phyloP scores from a whole-genome alignment of 2,888 invertebrate genomes.

The Escarpia spicata region DNA sequence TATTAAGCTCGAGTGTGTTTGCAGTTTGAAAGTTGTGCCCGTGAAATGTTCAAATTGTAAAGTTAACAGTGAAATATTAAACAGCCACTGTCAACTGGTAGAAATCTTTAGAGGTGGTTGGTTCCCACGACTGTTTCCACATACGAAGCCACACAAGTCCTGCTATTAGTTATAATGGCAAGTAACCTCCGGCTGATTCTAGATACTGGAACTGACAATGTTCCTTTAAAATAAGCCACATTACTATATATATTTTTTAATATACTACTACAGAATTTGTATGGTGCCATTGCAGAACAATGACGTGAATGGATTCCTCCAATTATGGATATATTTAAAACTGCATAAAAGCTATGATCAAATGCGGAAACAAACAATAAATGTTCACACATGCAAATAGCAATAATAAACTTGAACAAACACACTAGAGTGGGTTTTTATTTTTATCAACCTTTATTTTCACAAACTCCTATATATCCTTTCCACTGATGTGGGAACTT shows the following conservation, averaged over 20 bases:
- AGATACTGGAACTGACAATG: neutral
- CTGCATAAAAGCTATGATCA: neutral
- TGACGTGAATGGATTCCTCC: neutral
- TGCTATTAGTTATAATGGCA: too few species aligned
- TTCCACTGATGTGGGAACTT: neutral
- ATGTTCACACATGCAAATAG: neutral
- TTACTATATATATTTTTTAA: neutral
- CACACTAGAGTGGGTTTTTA: neutral
- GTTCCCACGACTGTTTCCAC: too few species aligned
- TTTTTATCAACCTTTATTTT: conserved; percentile 10
- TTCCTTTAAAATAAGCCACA: neutral
- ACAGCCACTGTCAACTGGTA: too few species aligned
- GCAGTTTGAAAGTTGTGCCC: too few species aligned
- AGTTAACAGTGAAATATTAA: too few species aligned
- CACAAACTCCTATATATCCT: neutral
- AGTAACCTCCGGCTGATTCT: too few species aligned
- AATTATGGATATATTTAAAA: neutral
- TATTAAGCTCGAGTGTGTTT: too few species aligned
- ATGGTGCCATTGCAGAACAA: neutral
- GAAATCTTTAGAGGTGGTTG: too few species aligned
- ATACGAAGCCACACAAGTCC: too few species aligned
- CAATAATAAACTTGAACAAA: neutral
- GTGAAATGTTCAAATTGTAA: too few species aligned
- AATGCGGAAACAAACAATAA: neutral
- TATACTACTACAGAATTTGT: neutral